Evolutionary conservation across 2,797 vertebrate species (phyloP).

Genomic region (Alfaro cultratus): DNA sequence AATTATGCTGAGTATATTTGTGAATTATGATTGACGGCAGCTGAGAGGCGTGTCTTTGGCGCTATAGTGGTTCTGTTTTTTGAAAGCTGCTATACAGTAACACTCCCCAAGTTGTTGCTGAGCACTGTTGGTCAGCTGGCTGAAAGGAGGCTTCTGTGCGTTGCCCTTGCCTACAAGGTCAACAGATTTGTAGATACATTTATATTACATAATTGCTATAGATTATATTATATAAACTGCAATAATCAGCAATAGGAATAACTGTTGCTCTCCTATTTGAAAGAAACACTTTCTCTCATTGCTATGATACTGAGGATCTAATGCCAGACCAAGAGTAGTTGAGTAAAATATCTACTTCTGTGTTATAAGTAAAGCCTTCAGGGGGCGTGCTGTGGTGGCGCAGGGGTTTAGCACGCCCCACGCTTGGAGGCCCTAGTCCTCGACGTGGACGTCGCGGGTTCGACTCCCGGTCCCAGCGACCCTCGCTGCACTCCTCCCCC

Average conservation of each 20-base stretch:
- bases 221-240: neutral
- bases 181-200: neutral
- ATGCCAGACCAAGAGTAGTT: neutral
- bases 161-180: neutral
- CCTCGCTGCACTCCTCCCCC: too few species aligned
- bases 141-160: neutral
- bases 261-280: neutral
- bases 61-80: neutral
- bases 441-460: too few species aligned
- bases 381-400: too few species aligned
- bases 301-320: neutral
- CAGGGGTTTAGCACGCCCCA: too few species aligned
- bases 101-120: neutral
- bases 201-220: neutral
- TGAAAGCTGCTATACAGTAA: neutral
- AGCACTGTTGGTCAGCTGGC: neutral
- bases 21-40: neutral
- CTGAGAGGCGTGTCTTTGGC: neutral
- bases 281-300: neutral
- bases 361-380: constrained; percentile 8
- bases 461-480: too few species aligned
- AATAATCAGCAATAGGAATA: neutral
- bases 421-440: too few species aligned
- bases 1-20: neutral
- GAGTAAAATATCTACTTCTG: neutral